Evolutionary conservation across 1,140 invertebrate species (phyloP).

Genomic region (Oedothorax gibbosus): DNA sequence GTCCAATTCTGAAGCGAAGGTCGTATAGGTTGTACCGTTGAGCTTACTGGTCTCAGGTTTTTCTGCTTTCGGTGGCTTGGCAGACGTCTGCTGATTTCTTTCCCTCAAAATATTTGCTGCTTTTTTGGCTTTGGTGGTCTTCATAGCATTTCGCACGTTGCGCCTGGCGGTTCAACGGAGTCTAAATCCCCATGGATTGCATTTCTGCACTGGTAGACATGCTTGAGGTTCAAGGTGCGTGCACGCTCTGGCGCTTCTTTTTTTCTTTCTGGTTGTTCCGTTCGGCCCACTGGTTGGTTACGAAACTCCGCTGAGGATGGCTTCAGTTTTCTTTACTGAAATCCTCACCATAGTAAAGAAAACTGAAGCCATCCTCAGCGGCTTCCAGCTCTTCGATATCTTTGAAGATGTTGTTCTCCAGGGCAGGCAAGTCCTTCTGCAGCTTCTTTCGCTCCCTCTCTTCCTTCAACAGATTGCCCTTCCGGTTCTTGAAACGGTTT

Average conservation of each 20-base stretch:
- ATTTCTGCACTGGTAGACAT: neutral
- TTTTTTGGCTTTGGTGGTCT: neutral
- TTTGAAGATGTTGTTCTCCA: conserved; percentile 69
- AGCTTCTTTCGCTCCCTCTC: conserved; percentile 84
- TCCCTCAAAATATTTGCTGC: neutral
- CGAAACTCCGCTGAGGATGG: conserved; percentile 66
- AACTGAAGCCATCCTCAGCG: conserved; percentile 64
- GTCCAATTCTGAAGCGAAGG: conserved; percentile 39
- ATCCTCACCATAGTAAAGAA: conserved; percentile 67
- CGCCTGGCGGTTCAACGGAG: neutral
- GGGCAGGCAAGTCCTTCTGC: conserved; percentile 72
- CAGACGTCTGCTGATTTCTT: conserved; percentile 2
- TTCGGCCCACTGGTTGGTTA: conserved; percentile 67
- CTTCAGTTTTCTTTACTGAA: conserved; percentile 66
- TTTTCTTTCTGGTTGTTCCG: conserved; percentile 68
- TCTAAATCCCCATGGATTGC: neutral
- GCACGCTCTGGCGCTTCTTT: conserved; percentile 66
- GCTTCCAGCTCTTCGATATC: conserved; percentile 67
- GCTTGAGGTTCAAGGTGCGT: neutral
- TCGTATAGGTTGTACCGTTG: conserved; percentile 32
- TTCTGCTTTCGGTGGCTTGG: neutral
- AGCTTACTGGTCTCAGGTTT: too few relatives aligned
- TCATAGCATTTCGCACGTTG: too few relatives aligned
- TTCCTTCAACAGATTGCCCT: conserved; percentile 83
- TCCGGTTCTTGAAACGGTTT: conserved; percentile 84